phyloP scores from a whole-genome alignment of 2,113 vertebrate genomes.

The Collichthys lucidus region DNA sequence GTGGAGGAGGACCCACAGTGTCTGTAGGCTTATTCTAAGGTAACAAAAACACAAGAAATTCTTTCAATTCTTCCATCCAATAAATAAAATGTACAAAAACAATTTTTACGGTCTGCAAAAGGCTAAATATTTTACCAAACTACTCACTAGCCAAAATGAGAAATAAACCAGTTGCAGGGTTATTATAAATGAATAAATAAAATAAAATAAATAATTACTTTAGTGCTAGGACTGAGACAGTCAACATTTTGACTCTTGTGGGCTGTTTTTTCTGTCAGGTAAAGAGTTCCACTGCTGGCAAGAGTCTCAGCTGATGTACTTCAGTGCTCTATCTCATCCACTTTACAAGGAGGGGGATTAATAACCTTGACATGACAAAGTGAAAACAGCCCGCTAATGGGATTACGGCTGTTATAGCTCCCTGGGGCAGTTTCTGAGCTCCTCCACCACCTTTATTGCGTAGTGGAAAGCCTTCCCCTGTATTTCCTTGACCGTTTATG shows the following conservation, averaged over 20 bases:
- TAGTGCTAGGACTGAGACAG: neutral
- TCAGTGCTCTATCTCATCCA: constrained; percentile 56
- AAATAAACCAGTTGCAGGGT: neutral
- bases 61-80: too few species aligned
- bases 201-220: neutral
- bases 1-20: too few species aligned
- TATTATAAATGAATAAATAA: neutral
- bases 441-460: constrained; percentile 39
- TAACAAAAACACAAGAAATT: too few species aligned
- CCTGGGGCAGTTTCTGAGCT: constrained; percentile 36
- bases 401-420: constrained; percentile 61
- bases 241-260: constrained; percentile 30
- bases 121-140: neutral
- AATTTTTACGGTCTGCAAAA: neutral
- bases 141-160: neutral
- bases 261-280: constrained; percentile 32
- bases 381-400: constrained; percentile 70
- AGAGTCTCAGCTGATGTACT: constrained; percentile 56
- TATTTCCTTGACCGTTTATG: constrained; percentile 45
- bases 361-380: constrained; percentile 76
- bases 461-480: neutral
- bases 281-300: constrained; percentile 32
- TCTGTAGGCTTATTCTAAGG: too few species aligned
- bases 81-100: neutral
- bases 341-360: constrained; percentile 66